Percentiles rank a stretch among this genome's conserved stretches.
Conservation (phyloP, 2,888 invertebrate genomes). For the Amblyteles armatorius region DNA sequence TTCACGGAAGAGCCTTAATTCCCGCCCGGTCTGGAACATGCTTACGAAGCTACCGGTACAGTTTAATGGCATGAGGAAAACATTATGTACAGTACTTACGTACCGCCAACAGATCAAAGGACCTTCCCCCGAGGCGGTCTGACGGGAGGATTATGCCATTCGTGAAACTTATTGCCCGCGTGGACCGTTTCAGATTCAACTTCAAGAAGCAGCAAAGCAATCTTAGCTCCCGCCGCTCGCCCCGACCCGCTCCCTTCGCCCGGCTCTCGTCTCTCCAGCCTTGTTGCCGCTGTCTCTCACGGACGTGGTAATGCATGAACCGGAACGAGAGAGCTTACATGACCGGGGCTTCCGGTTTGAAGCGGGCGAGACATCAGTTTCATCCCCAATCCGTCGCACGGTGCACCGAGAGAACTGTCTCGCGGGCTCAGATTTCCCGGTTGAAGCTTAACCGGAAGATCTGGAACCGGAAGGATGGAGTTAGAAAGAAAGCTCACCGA, state of each 20-base stretch:
- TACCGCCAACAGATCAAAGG: constrained; percentile 57
- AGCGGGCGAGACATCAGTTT: not conserved
- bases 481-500: constrained; percentile 1
- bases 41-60: not conserved
- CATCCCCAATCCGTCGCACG: not conserved
- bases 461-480: not conserved
- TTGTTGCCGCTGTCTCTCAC: not conserved
- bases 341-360: constrained; percentile 10
- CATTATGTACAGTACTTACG: constrained; percentile 1
- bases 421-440: not conserved
- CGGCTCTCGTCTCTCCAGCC: not conserved
- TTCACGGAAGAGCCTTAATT: constrained; percentile 19
- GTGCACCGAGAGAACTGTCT: not conserved
- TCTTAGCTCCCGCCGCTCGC: constrained; percentile 34
- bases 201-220: constrained; percentile 51
- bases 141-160: constrained; percentile 53
- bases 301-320: constrained; percentile 39
- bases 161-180: constrained; percentile 67
- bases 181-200: constrained; percentile 55
- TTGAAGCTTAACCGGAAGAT: not conserved
- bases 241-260: not conserved
- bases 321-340: not conserved
- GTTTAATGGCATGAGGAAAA: not conserved
- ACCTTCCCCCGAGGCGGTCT: constrained; percentile 38
- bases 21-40: not conserved